These are phyloP conservation scores for Pelodiscus sinensis DNA, from an alignment of 2,113 vertebrate genomes.

Conservation along the genomic window DNA sequence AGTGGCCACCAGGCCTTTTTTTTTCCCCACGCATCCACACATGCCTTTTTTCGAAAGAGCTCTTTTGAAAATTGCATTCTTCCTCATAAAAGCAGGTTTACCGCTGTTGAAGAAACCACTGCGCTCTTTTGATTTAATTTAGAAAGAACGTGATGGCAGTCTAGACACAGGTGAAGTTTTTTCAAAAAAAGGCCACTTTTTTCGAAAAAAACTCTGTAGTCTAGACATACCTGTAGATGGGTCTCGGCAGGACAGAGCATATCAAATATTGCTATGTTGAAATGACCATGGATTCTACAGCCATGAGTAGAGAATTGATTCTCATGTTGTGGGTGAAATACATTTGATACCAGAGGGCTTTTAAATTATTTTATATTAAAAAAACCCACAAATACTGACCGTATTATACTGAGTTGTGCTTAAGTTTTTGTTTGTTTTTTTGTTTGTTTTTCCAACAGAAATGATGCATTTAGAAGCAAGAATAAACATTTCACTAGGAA, in stretches of 20 bases:
- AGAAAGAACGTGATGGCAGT: no score
- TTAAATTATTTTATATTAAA: not conserved
- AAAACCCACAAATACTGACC: not conserved
- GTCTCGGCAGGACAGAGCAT: not conserved
- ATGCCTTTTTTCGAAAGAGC: no score
- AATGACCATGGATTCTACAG: not conserved
- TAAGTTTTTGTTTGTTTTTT: not conserved
- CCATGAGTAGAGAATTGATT: not conserved
- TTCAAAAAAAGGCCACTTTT: no score
- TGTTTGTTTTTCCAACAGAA: not conserved
- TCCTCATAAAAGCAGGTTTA: no score
- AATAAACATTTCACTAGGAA: not conserved
- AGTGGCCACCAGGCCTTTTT: no score
- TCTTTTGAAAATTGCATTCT: no score
- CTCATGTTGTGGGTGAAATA: not conserved
- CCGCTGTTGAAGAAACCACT: no score
- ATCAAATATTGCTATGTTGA: not conserved
- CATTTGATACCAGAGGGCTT: not conserved
- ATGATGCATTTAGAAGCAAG: not conserved
- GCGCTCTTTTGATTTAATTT: no score
- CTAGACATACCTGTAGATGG: rapidly evolving
- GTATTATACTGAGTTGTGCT: not conserved
- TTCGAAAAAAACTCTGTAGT: no score
- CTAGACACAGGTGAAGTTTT: no score
- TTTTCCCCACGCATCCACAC: no score